Conservation (phyloP, 2,888 invertebrate species). For the Lymantria dispar region DNA sequence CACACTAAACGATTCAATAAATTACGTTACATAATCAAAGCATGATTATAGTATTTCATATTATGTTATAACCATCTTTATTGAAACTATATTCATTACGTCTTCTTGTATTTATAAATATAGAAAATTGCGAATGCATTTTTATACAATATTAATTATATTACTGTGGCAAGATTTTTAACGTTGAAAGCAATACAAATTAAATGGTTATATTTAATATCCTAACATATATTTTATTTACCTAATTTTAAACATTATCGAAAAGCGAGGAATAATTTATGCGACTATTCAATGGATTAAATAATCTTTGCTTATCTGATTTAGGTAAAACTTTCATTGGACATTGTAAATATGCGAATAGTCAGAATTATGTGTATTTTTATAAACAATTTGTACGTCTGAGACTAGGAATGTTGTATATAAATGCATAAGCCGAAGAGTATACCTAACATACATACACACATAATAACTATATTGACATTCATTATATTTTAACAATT, state of each 20-base stretch:
- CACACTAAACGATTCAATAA: conserved; percentile 32
- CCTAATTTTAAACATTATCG: too few relatives aligned
- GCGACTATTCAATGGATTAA: too few relatives aligned
- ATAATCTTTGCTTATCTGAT: too few relatives aligned
- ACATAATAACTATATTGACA: conserved; percentile 2
- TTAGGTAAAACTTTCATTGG: too few relatives aligned
- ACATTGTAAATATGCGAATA: too few relatives aligned
- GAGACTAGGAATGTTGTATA: conserved; percentile 58
- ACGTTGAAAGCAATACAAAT: conserved; percentile 9
- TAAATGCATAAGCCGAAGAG: conserved; percentile 41
- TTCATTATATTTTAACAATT: not conserved
- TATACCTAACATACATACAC: conserved; percentile 20
- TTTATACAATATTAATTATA: conserved; percentile 28
- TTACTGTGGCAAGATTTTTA: conserved; percentile 25
- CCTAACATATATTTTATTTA: too few relatives aligned
- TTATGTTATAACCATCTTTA: conserved; percentile 27
- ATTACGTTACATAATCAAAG: conserved; percentile 29
- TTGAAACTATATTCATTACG: conserved; percentile 22
- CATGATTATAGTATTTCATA: conserved; percentile 26
- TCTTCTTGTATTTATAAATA: conserved; percentile 54
- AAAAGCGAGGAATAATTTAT: too few relatives aligned
- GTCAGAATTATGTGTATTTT: too few relatives aligned
- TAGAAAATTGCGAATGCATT: conserved; percentile 53
- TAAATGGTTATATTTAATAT: too few relatives aligned
- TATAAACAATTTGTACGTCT: not conserved